Evolutionary conservation across 53 echinoderm and acorn worm species (phyloP).

Genomic region (Holothuria scabra): DNA sequence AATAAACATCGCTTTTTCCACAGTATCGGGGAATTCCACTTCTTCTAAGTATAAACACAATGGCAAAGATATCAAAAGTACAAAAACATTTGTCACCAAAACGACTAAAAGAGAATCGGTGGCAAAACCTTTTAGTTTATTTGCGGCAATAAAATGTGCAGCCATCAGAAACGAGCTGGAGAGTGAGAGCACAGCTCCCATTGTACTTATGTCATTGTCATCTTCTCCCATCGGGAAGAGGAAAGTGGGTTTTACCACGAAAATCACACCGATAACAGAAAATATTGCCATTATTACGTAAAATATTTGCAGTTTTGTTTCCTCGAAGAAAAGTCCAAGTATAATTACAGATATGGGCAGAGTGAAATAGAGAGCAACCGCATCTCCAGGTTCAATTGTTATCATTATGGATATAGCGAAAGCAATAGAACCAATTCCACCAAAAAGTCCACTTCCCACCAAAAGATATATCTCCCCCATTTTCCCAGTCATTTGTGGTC

Average conservation of each 20-base stretch:
- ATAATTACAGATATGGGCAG: slow-evolving; percentile 12
- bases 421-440: not conserved
- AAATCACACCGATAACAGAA: not conserved
- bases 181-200: no score
- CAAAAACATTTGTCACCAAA: no score
- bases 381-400: not conserved
- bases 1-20: no score
- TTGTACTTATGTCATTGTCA: no score
- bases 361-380: not conserved
- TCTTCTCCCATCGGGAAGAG: not conserved
- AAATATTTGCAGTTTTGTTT: no score
- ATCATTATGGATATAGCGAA: not conserved
- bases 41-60: no score
- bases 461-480: not conserved
- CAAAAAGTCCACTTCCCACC: not conserved
- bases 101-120: no score
- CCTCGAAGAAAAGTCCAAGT: not conserved
- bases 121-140: no score
- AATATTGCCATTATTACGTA: not conserved
- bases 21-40: no score
- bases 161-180: no score
- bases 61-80: no score
- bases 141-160: no score
- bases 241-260: not conserved
- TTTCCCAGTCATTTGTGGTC: not conserved